Percentiles rank a stretch among this genome's conserved stretches.
These are phyloP conservation scores for Oreochromis spilurus DNA, from an alignment of 2,113 vertebrate species.

Conservation along the genomic window DNA sequence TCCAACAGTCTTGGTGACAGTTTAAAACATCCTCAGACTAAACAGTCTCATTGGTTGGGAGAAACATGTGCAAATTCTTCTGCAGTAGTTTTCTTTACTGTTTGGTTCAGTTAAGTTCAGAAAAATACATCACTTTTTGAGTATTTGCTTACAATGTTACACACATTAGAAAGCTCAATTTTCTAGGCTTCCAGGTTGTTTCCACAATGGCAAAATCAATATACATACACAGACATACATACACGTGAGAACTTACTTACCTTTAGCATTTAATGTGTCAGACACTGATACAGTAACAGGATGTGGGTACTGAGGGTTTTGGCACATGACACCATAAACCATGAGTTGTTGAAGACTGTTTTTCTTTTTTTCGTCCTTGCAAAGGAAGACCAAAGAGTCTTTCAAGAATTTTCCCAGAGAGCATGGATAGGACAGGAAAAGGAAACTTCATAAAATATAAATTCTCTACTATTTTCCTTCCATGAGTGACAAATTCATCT, in stretches of 20 bases:
- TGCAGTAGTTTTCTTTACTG: not conserved
- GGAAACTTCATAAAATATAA: not conserved
- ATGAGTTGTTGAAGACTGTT: not conserved
- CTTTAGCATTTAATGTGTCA: not conserved
- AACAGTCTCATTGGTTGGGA: not conserved
- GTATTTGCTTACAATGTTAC: not conserved
- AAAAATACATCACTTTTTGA: not conserved
- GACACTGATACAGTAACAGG: not conserved
- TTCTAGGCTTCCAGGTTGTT: not conserved
- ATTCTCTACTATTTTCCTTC: not conserved
- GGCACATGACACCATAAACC: not conserved
- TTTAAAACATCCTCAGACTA: not conserved
- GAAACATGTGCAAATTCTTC: not conserved
- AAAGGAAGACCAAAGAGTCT: not conserved
- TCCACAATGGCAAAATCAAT: not conserved
- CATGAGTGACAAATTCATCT: not conserved
- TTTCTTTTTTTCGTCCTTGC: not conserved
- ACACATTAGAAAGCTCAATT: not conserved
- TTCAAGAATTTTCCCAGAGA: not conserved
- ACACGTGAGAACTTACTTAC: not conserved
- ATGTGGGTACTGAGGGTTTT: not conserved
- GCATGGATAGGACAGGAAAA: not conserved
- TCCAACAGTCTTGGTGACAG: not conserved
- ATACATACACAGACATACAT: not conserved
- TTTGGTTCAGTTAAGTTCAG: not conserved